Conservation (phyloP, 2,888 invertebrate genomes). For the Drepanosiphum platanoidis region DNA sequence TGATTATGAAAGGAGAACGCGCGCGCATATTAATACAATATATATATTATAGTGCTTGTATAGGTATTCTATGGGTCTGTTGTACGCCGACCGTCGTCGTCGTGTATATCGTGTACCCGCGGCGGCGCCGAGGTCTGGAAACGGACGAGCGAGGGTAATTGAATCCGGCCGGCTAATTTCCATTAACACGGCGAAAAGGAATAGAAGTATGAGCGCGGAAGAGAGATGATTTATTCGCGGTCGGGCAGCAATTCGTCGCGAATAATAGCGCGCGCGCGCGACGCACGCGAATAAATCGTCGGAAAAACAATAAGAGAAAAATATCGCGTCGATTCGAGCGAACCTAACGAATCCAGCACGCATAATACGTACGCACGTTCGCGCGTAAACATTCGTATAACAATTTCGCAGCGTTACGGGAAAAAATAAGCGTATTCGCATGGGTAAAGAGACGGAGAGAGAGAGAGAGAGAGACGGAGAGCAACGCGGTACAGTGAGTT, state of each 20-base stretch:
- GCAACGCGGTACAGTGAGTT: neutral
- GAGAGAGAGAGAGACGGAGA: neutral
- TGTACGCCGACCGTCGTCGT: neutral
- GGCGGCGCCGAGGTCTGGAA: neutral
- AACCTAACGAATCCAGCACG: neutral
- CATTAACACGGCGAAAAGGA: neutral
- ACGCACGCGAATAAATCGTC: neutral
- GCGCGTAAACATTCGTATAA: neutral
- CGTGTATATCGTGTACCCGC: too few species aligned
- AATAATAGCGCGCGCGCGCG: neutral
- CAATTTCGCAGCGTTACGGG: neutral
- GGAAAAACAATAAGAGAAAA: neutral
- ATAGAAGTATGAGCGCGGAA: neutral
- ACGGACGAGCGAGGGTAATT: neutral
- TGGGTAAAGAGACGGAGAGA: neutral
- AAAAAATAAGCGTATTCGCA: slow-evolving; percentile 2
- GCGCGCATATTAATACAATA: neutral
- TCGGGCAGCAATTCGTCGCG: neutral
- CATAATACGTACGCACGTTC: neutral
- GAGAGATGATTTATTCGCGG: slow-evolving; percentile 19
- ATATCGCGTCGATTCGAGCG: neutral
- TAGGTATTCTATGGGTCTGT: neutral
- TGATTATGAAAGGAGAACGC: slow-evolving; percentile 34
- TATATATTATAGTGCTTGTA: neutral
- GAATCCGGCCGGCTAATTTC: slow-evolving; percentile 19